Percentiles rank a stretch among this genome's conserved stretches.
Conservation (phyloP, 2,888 invertebrate genomes). For the Ectemnius continuus region DNA sequence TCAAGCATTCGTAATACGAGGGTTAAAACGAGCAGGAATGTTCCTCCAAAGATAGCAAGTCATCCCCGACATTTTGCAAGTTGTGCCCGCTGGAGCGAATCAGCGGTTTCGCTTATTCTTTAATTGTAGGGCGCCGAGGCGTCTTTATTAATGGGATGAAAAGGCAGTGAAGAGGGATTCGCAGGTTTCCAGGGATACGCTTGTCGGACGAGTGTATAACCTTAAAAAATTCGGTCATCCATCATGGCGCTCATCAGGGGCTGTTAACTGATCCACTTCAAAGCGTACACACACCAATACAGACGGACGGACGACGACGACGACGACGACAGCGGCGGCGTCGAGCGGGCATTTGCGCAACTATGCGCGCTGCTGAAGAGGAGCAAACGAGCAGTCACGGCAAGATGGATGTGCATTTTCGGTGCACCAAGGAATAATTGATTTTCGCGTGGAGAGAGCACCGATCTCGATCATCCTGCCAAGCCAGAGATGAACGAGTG, state of each 20-base stretch:
- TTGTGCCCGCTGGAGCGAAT: too few relatives aligned
- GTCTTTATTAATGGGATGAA: too few relatives aligned
- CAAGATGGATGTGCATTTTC: conserved; percentile 67
- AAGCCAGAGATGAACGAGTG: conserved; percentile 47
- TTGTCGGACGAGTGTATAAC: background rate
- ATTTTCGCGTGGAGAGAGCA: conserved; percentile 62
- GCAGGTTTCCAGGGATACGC: too few relatives aligned
- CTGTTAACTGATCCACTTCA: conserved; percentile 57
- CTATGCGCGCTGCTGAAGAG: conserved; percentile 51
- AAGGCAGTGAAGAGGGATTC: too few relatives aligned
- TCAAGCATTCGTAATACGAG: too few relatives aligned
- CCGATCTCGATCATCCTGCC: conserved; percentile 61
- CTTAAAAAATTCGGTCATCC: conserved; percentile 31
- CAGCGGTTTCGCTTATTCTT: too few relatives aligned
- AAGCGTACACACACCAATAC: conserved; percentile 45
- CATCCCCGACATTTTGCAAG: too few relatives aligned
- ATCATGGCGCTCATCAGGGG: conserved; percentile 51
- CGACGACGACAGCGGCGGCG: conserved; percentile 17
- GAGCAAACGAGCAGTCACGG: conserved; percentile 58
- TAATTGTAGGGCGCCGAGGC: too few relatives aligned
- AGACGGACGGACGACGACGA: too few relatives aligned
- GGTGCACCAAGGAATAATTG: conserved; percentile 64
- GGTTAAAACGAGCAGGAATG: too few relatives aligned
- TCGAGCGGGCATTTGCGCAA: conserved; percentile 46
- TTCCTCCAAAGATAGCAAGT: too few relatives aligned